Evolutionary conservation across 1,140 invertebrate species (phyloP).

Genomic region (Cardiocondyla obscurior): DNA sequence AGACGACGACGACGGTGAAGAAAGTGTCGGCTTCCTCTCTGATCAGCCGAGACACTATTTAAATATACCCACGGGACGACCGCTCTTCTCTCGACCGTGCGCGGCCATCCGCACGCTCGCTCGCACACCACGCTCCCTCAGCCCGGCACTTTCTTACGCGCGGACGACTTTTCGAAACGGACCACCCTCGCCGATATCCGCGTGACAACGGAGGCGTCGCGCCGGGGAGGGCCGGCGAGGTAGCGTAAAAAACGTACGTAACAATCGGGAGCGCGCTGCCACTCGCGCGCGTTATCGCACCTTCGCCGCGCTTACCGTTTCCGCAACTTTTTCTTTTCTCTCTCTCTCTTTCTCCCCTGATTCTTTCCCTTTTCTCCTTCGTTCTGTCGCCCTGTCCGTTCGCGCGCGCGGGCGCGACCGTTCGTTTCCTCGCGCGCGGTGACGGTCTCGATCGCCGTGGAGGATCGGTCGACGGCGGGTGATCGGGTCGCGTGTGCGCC

Average conservation of each 20-base stretch:
- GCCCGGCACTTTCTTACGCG: conserved; percentile 16
- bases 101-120: conserved; percentile 54
- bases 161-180: background rate
- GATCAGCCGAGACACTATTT: conserved; percentile 70
- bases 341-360: background rate
- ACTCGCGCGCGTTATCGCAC: background rate
- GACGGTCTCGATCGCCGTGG: conserved; percentile 23
- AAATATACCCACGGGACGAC: conserved; percentile 66
- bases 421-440: conserved; percentile 16
- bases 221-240: too few relatives aligned
- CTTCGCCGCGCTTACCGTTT: background rate
- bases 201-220: background rate
- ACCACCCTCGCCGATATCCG: conserved; percentile 15
- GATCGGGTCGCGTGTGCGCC: conserved; percentile 68
- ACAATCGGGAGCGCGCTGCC: background rate
- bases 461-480: conserved; percentile 34
- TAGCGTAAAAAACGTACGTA: background rate
- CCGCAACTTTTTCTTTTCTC: background rate
- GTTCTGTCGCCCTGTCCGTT: background rate
- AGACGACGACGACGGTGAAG: conserved; percentile 47
- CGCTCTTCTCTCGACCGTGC: conserved; percentile 44
- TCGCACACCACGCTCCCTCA: conserved; percentile 48
- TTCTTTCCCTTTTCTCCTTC: background rate
- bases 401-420: background rate
- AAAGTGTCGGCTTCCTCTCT: conserved; percentile 65